These are phyloP conservation scores for Lottia scabra DNA, from an alignment of 2,888 invertebrate genomes.

Conservation along the genomic window DNA sequence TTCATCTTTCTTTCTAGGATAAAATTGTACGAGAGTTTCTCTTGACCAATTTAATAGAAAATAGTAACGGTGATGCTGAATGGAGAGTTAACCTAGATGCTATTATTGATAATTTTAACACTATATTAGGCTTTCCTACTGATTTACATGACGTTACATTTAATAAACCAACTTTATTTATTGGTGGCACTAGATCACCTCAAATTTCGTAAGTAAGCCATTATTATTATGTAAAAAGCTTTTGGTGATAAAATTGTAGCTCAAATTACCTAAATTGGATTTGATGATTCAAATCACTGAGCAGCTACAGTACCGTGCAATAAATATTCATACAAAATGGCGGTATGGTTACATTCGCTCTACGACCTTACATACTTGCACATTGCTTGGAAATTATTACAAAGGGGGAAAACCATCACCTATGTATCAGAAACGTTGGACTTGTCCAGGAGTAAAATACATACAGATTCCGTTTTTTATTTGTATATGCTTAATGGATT, in stretches of 20 bases:
- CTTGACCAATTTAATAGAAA: conserved; percentile 85
- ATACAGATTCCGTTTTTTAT: too few species aligned
- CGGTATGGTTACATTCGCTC: too few species aligned
- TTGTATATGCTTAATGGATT: too few species aligned
- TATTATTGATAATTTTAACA: conserved; percentile 76
- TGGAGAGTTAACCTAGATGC: conserved; percentile 87
- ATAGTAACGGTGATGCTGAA: conserved; percentile 72
- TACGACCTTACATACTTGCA: too few species aligned
- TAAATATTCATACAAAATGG: too few species aligned
- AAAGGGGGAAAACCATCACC: too few species aligned
- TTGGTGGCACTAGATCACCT: conserved; percentile 86
- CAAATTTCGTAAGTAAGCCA: conserved; percentile 75
- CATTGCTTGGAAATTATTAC: too few species aligned
- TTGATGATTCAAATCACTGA: too few species aligned
- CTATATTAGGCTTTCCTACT: conserved; percentile 78
- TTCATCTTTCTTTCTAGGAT: conserved; percentile 69
- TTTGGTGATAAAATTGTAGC: not conserved
- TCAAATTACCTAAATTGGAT: not conserved
- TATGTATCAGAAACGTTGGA: too few species aligned
- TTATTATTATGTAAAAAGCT: not conserved
- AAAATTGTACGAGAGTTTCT: conserved; percentile 80
- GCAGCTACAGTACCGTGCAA: too few species aligned
- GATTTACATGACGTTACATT: conserved; percentile 68
- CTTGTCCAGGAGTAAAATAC: too few species aligned
- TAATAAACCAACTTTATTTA: conserved; percentile 82